These are phyloP conservation scores for Morone saxatilis DNA, from an alignment of 2,113 vertebrate genomes.

Conservation along the genomic window DNA sequence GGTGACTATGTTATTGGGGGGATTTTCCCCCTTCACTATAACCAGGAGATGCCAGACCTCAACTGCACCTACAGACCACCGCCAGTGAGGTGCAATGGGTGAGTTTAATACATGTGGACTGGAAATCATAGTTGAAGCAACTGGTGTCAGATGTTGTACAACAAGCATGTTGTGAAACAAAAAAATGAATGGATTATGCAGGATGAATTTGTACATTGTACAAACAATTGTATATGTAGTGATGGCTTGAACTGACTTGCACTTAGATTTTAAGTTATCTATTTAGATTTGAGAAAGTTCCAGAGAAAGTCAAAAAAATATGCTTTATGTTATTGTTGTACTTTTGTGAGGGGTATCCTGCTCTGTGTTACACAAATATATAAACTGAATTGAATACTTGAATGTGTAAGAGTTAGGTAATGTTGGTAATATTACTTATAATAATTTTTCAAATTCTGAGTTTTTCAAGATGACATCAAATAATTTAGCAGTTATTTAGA, in stretches of 20 bases:
- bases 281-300: not conserved
- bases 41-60: slow-evolving; percentile 78
- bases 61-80: slow-evolving; percentile 76
- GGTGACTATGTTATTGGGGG: slow-evolving; percentile 70
- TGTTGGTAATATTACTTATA: no score
- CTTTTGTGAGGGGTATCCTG: no score
- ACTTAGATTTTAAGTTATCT: no score
- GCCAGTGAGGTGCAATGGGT: slow-evolving; percentile 81
- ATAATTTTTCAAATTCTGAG: not conserved
- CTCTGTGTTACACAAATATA: not conserved
- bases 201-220: not conserved
- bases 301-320: not conserved
- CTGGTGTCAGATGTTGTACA: not conserved
- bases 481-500: no score
- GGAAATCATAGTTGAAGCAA: not conserved
- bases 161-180: not conserved
- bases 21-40: slow-evolving; percentile 73
- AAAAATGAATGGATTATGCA: not conserved
- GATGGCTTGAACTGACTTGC: no score
- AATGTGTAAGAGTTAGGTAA: not conserved
- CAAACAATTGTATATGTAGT: not conserved
- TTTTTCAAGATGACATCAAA: not conserved
- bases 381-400: not conserved
- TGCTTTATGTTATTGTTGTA: not conserved
- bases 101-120: slow-evolving; percentile 33